Percentiles rank a stretch among this genome's conserved stretches.
These are phyloP conservation scores for Eurystomus glaucurus DNA, from an alignment of 2,797 vertebrate genomes.

Conservation along the genomic window DNA sequence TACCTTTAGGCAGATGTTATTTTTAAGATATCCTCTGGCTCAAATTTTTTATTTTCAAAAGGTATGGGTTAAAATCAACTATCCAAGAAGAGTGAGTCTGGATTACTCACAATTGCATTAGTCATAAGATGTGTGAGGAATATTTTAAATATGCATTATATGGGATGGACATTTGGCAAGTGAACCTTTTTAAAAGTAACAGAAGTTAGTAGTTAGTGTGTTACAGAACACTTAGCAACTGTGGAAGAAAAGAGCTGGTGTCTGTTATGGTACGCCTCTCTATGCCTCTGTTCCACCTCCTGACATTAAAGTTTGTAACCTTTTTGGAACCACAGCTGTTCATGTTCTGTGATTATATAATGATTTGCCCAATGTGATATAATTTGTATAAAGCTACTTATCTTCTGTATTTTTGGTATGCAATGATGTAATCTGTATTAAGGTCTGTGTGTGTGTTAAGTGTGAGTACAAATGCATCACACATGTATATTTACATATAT, in stretches of 20 bases:
- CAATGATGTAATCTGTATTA: background rate
- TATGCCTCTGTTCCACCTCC: background rate
- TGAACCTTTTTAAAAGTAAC: accelerated
- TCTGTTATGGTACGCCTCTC: background rate
- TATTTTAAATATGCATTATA: background rate
- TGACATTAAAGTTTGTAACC: background rate
- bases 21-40: background rate
- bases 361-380: background rate
- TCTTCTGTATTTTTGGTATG: background rate
- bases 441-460: background rate
- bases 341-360: background rate
- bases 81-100: background rate
- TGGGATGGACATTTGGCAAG: background rate
- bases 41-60: background rate
- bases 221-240: background rate
- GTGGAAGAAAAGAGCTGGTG: background rate
- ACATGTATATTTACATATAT: background rate
- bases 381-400: background rate
- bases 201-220: background rate
- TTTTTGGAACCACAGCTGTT: background rate
- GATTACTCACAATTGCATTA: background rate
- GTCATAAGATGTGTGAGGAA: background rate
- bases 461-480: background rate
- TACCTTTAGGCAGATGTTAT: background rate
- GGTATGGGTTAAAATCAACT: background rate